phyloP scores from a whole-genome alignment of 2,888 invertebrate genomes.

The Mimas tiliae region DNA sequence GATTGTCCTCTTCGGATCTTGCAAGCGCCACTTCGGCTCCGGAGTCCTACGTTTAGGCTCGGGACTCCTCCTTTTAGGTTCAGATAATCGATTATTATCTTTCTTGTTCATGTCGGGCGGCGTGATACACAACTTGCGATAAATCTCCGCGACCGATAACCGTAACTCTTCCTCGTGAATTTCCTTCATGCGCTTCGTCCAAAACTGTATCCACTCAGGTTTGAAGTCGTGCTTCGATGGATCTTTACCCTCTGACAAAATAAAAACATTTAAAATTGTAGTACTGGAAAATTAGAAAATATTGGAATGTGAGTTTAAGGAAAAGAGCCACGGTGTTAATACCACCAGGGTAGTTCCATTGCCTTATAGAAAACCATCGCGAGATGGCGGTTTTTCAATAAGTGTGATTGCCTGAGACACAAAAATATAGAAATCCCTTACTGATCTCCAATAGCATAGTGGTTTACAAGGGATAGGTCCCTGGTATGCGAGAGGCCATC shows the following conservation, averaged over 20 bases:
- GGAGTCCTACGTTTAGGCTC: constrained; percentile 41
- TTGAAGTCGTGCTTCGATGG: constrained; percentile 93
- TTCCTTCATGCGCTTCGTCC: constrained; percentile 93
- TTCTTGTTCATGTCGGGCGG: constrained; percentile 54
- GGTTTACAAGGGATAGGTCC: no score
- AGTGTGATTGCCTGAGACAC: no score
- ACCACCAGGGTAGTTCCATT: no score
- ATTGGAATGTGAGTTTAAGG: no score
- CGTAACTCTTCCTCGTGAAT: constrained; percentile 89
- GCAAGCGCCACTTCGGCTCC: constrained; percentile 35
- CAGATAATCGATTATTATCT: background rate
- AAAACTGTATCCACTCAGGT: constrained; percentile 94
- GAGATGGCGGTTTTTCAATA: no score
- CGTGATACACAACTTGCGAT: constrained; percentile 84
- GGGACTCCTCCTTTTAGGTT: constrained; percentile 36
- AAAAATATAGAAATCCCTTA: no score
- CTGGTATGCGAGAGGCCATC: no score
- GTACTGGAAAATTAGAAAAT: background rate
- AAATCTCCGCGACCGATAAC: constrained; percentile 87
- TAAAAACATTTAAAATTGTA: constrained; percentile 1
- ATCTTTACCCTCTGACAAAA: constrained; percentile 86
- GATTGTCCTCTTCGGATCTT: constrained; percentile 33
- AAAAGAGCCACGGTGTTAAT: no score
- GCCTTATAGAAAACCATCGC: no score
- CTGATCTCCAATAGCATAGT: no score